Base-by-base conservation (phyloP, 2,113 vertebrate species). In the Calidris pygmaea region DNA sequence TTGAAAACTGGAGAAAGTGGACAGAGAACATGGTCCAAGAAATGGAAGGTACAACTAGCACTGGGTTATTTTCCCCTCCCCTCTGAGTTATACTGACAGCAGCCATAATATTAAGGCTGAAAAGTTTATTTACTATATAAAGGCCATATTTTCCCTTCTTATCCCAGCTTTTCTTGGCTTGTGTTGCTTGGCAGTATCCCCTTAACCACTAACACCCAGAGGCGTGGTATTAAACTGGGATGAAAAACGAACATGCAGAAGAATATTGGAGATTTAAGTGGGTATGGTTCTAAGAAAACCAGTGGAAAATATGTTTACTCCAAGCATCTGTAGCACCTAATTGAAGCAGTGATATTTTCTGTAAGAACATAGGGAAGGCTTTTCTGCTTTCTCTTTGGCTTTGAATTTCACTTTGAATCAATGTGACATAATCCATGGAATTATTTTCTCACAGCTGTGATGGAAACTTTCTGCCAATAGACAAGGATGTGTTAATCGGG, bases 391-490 rank as follows among this genome's bases (percentile, higher is more conserved):
- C 66, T 94, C 41, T 70, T 96, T 96, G 87, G 87, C 83, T 77
- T 96, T 97, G 87, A 81, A 70, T 95, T 86, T 68, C 91, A 77
- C 93, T 97, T 96, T 87, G 93, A 92, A 97, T 87, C 21, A 12
- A 84, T 87, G 60, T 93, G 96, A 94, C 87, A 91, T 91, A 97
- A 95, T 96, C 85, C 59, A 35, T 15, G 67, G 94, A 96, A 89
- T 92, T 76, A 86, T 55, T 97, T 97, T 96, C 90, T 96, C 92
- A 75, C 71, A 77, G 80, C 87, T 95, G 91, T 91, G 83, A 88
- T 92, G 90, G 93, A 97, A 97, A 97, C 91, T 97, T 96, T 96
- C 84, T 97, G 94, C 96, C 93, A 96, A 66, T 60, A 93, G 90
- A 73, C 77, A 87, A 89, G 67, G 93, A 82, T 81, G 79, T 78